Evolutionary conservation across 2,113 vertebrate species (phyloP).

Genomic region (Cochlearius cochlearius): DNA sequence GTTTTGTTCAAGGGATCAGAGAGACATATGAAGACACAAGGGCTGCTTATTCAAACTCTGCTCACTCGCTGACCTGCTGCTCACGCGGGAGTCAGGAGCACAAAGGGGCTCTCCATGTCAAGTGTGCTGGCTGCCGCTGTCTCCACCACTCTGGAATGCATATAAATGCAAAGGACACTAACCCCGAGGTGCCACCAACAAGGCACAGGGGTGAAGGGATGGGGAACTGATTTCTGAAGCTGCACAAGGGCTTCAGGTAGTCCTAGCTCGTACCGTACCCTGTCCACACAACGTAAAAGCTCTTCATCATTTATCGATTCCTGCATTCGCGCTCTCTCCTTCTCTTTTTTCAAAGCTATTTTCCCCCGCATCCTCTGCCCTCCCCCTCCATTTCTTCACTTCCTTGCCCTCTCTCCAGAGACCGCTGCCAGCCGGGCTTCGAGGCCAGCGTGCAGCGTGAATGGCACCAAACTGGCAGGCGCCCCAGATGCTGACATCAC

Average conservation of each 20-base stretch:
- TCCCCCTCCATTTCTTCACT: neutral
- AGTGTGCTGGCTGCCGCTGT: constrained; percentile 46
- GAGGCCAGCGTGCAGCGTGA: neutral
- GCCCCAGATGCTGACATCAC: neutral
- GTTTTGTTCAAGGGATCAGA: constrained; percentile 69
- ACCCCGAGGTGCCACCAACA: constrained; percentile 35
- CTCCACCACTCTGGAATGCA: constrained; percentile 48
- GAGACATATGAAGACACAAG: constrained; percentile 66
- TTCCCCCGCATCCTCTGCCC: neutral
- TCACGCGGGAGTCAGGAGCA: constrained; percentile 51
- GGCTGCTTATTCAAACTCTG: constrained; percentile 63
- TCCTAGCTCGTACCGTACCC: neutral
- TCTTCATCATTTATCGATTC: neutral
- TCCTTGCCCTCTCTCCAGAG: neutral
- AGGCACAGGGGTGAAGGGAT: neutral
- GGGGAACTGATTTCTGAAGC: neutral
- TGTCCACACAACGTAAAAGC: neutral
- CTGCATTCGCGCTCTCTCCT: neutral
- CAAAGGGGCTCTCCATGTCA: constrained; percentile 72
- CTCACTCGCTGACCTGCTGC: constrained; percentile 66
- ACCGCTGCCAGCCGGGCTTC: neutral
- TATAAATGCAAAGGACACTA: constrained; percentile 52
- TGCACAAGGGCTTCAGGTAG: neutral
- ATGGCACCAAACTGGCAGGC: neutral
- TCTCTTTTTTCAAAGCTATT: neutral